Base-by-base conservation (phyloP, 2,113 vertebrate genomes). In the Oryzias woworae region DNA sequence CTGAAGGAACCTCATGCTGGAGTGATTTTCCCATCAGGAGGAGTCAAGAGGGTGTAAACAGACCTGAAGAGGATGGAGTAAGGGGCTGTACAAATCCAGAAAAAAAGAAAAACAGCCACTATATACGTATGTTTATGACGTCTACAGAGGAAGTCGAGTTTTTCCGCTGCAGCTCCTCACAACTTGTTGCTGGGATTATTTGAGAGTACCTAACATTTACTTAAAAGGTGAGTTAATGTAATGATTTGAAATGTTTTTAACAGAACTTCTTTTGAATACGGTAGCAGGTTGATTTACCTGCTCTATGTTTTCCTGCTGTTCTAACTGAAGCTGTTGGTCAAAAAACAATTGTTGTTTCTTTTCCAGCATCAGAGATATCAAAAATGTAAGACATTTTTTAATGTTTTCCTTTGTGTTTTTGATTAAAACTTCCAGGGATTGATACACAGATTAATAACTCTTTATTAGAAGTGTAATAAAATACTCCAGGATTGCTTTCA, bases 1-100 rank as follows among this genome's bases (percentile, higher is more conserved):
- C 15, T 31, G 49, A 45, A 26, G 15, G 12, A 58, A 22, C 52
- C 43, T 17, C 24, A 54, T 24, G 5, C 14, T 51, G 47, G 15
- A 59, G 55, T 48, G 50, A 23, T 36, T 53, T 54, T 55, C 71
- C 55, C 26, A 63, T n/a, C 50, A 60, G 51, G 48, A 47, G 36
- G 49, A 74, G 59, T 67, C 7, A 52, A 70, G 20, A 69, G 75
- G 53, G 83, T 75, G 69, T 60, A 48, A 65, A 63, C 55, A 64
- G 61, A 62, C 60, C 49, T 54, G 62, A 41, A 43, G 59, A 47
- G 58, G 69, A 79, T 64, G 66, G 79, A 80, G 64, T 31, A 50
- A 71, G 22, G 66, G 71, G 55, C 61, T 62, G 64, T 69, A 66
- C 62, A 41, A 45, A 54, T 41, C 76, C 56, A 52, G 67, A 41